Conservation (phyloP, 2,888 invertebrate genomes). For the Noctua pronuba region DNA sequence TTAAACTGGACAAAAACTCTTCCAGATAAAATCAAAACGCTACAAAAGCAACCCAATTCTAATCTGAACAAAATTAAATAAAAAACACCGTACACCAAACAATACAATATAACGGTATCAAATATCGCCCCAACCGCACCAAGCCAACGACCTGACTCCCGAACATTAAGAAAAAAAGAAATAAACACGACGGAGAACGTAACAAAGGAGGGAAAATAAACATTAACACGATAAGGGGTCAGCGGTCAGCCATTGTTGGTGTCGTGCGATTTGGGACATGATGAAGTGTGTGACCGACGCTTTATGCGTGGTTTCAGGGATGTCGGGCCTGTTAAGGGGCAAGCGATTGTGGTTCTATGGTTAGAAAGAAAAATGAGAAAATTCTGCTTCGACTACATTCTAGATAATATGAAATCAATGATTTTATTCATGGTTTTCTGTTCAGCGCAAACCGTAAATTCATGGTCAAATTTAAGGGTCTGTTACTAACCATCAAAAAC, state of each 20-base stretch:
- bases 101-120: slow-evolving; percentile 8
- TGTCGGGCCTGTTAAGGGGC: background rate
- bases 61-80: slow-evolving; percentile 1
- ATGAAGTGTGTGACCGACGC: slow-evolving; percentile 47
- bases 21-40: background rate
- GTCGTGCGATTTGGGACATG: slow-evolving; percentile 47
- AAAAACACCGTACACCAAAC: background rate
- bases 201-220: slow-evolving; percentile 60
- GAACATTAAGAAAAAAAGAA: slow-evolving; percentile 42
- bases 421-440: background rate
- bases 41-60: slow-evolving; percentile 3
- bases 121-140: background rate
- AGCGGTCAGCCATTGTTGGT: slow-evolving; percentile 55
- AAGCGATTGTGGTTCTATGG: background rate
- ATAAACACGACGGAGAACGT: slow-evolving; percentile 50
- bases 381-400: background rate
- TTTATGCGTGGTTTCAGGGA: slow-evolving; percentile 32
- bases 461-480: background rate
- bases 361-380: background rate
- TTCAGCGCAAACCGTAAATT: background rate
- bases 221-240: slow-evolving; percentile 50
- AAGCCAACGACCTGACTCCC: slow-evolving; percentile 26
- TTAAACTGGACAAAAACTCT: background rate
- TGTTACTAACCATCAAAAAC: background rate
- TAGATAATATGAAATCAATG: background rate